These are phyloP conservation scores for Cladopsammia gracilis DNA, from an alignment of 64 coral and sea anemone species.

Conservation along the genomic window DNA sequence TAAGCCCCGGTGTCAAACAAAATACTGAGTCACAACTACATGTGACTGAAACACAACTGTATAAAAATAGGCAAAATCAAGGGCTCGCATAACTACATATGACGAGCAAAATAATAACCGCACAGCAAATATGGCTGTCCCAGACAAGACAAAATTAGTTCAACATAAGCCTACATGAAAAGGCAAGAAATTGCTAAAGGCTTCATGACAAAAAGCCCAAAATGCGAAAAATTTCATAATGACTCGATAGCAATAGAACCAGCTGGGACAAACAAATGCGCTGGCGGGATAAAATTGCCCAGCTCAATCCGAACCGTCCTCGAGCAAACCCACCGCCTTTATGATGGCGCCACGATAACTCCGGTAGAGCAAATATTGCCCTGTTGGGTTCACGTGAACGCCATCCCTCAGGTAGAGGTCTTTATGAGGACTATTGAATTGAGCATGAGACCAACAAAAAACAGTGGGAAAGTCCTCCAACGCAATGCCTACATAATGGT, in stretches of 20 bases:
- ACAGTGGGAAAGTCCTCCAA: neutral
- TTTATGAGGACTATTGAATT: neutral
- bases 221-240: no score
- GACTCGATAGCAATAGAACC: no score
- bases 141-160: no score
- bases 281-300: no score
- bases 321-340: neutral
- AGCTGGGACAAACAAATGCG: no score
- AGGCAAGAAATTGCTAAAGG: no score
- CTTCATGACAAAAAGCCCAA: no score
- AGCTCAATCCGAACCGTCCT: no score
- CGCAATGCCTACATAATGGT: neutral
- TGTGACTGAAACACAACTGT: no score
- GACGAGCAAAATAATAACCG: neutral
- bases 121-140: neutral
- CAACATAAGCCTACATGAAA: no score
- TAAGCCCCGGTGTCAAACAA: neutral
- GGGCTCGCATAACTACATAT: neutral
- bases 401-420: neutral
- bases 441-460: constrained; percentile 12
- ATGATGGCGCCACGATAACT: neutral
- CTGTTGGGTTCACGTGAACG: neutral
- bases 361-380: constrained; percentile 16
- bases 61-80: neutral
- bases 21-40: neutral